Base-by-base conservation (phyloP, 2,888 invertebrate species). In the Phaedon cochleariae region DNA sequence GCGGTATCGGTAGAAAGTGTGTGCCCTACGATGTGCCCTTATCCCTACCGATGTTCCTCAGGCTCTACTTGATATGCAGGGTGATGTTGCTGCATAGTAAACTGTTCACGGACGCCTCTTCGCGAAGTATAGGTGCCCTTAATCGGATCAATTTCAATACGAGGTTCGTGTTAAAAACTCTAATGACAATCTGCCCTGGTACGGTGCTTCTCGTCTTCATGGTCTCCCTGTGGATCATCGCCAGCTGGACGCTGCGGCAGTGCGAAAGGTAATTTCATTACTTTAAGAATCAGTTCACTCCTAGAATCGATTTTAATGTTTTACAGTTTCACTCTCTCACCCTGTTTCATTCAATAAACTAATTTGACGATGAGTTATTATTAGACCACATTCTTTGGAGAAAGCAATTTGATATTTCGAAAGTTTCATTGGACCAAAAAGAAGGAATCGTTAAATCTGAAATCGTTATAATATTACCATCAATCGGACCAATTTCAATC, bases 131-230 rank as follows among this genome's bases (percentile, higher is more conserved):
- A 89, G 96, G 94, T 86, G 97, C 93, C 84, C 91, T 98, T 85
- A 97, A 97, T 89, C 91, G 97, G 84, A 98, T 98, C 85, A 97
- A 98, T 88, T 98, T 98, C 90, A 95, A 95, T 85, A 97, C 98
- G 84, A 92, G 94, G 87, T 97, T 93, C 86, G 89, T 91, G 73
- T 85, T 91, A 74, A 91, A 91, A 83, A 99, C 99, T 70, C 88
- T 99, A 78, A 99, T 99, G 99, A 99, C 99, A 83, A 98, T 99
- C 84, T 99, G 98, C 85, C 99, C 99, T 61, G 98, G 91, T 85
- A 98, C 91, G 71, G 98, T 99, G 77, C 90, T 99, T 79, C 88
- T 99, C 80, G 98, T 98, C 76, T 98, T 99, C 88, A 99, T 99
- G 95, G 96, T 98, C 73, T 97, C 98, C 7, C 87, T 99, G 71